Evolutionary conservation across 2,113 vertebrate genomes (phyloP).

Genomic region (Mobula birostris): DNA sequence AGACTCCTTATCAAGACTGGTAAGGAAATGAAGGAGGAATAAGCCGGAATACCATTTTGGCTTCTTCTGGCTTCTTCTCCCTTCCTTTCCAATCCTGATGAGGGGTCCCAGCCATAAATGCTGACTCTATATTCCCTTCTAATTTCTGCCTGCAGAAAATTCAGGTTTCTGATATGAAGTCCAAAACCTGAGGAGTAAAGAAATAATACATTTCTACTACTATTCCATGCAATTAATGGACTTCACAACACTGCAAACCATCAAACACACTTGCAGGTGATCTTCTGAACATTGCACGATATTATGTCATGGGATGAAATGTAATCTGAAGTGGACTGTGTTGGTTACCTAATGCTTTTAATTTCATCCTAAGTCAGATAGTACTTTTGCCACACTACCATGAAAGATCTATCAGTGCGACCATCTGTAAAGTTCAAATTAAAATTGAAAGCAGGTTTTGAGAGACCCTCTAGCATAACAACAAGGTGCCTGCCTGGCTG

Average conservation of each 20-base stretch:
- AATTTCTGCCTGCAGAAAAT: neutral
- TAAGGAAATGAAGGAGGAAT: too few species aligned
- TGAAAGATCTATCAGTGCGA: slow-evolving; percentile 10
- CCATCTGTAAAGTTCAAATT: slow-evolving; percentile 26
- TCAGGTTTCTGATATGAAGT: neutral
- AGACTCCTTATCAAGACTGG: too few species aligned
- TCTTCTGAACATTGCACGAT: neutral
- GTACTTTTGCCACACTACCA: slow-evolving; percentile 13
- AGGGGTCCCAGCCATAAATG: too few species aligned
- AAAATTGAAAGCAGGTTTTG: slow-evolving; percentile 29
- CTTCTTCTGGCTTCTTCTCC: too few species aligned
- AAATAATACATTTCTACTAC: neutral
- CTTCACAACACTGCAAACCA: neutral
- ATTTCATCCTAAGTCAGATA: neutral
- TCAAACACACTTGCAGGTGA: neutral
- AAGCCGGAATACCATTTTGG: too few species aligned
- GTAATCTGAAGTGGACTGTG: neutral
- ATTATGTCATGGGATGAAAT: slow-evolving; percentile 14
- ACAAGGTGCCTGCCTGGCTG: neutral
- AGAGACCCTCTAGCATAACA: neutral
- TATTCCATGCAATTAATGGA: neutral
- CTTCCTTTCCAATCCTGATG: too few species aligned
- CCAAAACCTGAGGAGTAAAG: neutral
- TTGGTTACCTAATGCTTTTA: slow-evolving; percentile 22
- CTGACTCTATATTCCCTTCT: neutral